Percentiles rank a stretch among this genome's conserved stretches.
These are phyloP conservation scores for Elmis aenea DNA, from an alignment of 2,888 invertebrate species.

Conservation along the genomic window DNA sequence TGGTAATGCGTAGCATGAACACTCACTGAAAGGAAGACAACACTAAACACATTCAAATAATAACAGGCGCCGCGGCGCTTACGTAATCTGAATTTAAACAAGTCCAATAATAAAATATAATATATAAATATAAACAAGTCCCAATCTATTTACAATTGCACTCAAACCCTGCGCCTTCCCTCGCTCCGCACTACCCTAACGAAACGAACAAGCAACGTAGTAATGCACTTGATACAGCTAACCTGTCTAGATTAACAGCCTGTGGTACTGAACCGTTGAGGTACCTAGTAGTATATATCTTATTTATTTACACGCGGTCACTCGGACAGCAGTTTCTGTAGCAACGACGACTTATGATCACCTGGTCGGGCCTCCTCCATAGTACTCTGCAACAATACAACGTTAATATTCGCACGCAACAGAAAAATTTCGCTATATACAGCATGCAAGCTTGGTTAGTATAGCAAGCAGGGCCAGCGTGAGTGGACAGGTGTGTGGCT, in stretches of 20 bases:
- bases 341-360: constrained; percentile 76
- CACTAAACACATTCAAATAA: constrained; percentile 42
- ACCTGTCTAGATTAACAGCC: constrained; percentile 50
- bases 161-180: constrained; percentile 42
- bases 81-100: constrained; percentile 35
- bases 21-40: constrained; percentile 47
- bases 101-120: constrained; percentile 46
- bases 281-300: constrained; percentile 48
- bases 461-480: constrained; percentile 36
- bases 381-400: constrained; percentile 56
- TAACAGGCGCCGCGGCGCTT: constrained; percentile 25
- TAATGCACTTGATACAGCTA: constrained; percentile 51
- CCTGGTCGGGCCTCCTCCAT: constrained; percentile 69
- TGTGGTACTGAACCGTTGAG: constrained; percentile 47
- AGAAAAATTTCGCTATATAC: constrained; percentile 8
- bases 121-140: constrained; percentile 60
- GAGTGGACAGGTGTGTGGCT: constrained; percentile 48
- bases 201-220: constrained; percentile 46
- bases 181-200: constrained; percentile 34
- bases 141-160: constrained; percentile 48
- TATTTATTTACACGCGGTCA: constrained; percentile 53
- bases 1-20: constrained; percentile 49
- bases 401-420: neutral
- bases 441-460: constrained; percentile 33
- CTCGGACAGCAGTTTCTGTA: constrained; percentile 83